Conservation (phyloP, 1,140 invertebrate genomes). For the Leptestheria dahalacensis region DNA sequence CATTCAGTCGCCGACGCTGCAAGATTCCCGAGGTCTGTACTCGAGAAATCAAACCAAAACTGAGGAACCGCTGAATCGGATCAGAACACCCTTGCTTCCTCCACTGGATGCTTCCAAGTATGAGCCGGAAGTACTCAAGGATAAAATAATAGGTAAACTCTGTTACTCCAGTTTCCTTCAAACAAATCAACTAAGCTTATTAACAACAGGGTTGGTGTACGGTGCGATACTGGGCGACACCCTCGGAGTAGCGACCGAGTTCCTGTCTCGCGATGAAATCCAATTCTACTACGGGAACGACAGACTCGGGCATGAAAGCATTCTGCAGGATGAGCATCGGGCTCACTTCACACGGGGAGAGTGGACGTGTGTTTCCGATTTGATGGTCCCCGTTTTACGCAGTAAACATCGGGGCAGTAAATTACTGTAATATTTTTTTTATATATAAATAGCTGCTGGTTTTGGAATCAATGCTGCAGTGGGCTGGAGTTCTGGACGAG, state of each 20-base stretch:
- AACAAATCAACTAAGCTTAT: background rate
- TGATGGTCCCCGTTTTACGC: background rate
- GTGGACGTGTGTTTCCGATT: constrained; percentile 5
- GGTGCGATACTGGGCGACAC: constrained; percentile 5
- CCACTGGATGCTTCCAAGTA: background rate
- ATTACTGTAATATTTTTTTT: background rate
- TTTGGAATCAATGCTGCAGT: constrained; percentile 3
- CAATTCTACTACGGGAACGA: background rate
- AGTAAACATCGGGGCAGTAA: background rate
- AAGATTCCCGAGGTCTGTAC: background rate
- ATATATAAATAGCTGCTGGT: background rate
- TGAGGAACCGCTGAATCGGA: background rate
- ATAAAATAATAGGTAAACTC: constrained; percentile 6
- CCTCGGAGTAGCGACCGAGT: constrained; percentile 1
- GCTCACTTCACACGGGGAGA: constrained; percentile 1
- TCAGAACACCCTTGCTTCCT: background rate
- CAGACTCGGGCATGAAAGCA: background rate
- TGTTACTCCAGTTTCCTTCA: background rate
- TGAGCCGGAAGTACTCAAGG: background rate
- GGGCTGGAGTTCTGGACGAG: constrained; percentile 5
- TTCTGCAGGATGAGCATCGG: constrained; percentile 6
- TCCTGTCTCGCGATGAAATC: background rate
- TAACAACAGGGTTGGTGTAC: background rate
- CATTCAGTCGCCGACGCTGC: background rate
- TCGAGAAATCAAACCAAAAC: background rate